Conservation (phyloP, 2,113 vertebrate genomes). For the Nyctereutes procyonoides region DNA sequence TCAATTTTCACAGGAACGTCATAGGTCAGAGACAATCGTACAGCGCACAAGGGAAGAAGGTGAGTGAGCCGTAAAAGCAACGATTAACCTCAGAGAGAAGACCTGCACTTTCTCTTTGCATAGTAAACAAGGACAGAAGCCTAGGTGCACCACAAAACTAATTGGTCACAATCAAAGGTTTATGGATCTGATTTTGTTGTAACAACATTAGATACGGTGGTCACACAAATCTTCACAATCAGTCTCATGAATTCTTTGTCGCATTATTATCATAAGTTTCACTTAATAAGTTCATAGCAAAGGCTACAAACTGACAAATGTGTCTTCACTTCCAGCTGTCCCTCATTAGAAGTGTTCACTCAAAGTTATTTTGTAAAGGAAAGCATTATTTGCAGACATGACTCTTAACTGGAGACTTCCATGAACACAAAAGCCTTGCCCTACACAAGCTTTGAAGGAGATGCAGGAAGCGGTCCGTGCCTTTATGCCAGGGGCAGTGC, state of each 20-base stretch:
- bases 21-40: conserved; percentile 30
- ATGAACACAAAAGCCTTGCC: too few species aligned
- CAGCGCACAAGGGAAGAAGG: neutral
- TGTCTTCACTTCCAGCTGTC: neutral
- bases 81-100: conserved; percentile 31
- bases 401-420: neutral
- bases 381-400: too few species aligned
- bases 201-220: neutral
- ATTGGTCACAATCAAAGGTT: neutral
- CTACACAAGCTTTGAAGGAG: neutral
- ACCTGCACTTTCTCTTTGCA: neutral
- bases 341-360: neutral
- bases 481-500: neutral
- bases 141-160: neutral
- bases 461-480: rapidly evolving
- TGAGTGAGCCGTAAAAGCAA: neutral
- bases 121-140: neutral
- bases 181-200: neutral
- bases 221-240: neutral
- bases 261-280: neutral
- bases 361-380: neutral
- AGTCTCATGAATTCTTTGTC: neutral
- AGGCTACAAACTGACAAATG: neutral
- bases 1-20: conserved; percentile 71
- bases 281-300: neutral